Evolutionary conservation across 2,888 invertebrate genomes (phyloP), one percentile per base, ranked within the genome.

Genomic region (Tridacna gigas): DNA sequence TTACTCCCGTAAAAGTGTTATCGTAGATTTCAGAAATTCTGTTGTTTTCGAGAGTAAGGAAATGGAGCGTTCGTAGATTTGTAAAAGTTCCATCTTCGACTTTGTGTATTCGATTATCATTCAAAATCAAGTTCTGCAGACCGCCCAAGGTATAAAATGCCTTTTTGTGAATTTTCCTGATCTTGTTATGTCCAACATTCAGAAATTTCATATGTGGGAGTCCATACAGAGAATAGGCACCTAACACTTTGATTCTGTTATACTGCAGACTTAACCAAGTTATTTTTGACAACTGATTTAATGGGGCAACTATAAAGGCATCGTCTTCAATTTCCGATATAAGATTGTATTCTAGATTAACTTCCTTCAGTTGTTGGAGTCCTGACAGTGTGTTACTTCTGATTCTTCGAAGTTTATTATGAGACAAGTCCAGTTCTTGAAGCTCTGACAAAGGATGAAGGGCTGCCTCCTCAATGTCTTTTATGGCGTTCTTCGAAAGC

Each of bases 201-300:
- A 91, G 82, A 67, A 90, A 89, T 80, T 91, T 92, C 37, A 91
- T 69, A 79, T 91, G 91, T 1, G 90, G 89, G 20, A 91, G 80
- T 13, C 91, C 91, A 60, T 81, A 86, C 7, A 92, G 79, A 25
- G 88, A 89, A 20, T 86, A 84, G 0, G 88, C 84, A 18, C 80
- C 82, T 0, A 92, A 61, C 12, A 80, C 71, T 26, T 82, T 83
- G 18, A 92, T 81, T 37, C 89, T 61, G 80, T 92, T 92, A 79
- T 87, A 86, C 76, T 91, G 89, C 25, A 92, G 79, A 77, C 89
- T 91, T 0, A 92, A 79, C 89, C 90, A 90, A 3, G 91, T 89
- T 20, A 92, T 67, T 51, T 91, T 90, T 3, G 92, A 92, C 37
- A 88, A 79, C 20, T 86, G 89, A 28, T 88, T 88, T 28, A 88